Base-by-base conservation (phyloP, 2,113 vertebrate genomes). In the Pionites leucogaster region DNA sequence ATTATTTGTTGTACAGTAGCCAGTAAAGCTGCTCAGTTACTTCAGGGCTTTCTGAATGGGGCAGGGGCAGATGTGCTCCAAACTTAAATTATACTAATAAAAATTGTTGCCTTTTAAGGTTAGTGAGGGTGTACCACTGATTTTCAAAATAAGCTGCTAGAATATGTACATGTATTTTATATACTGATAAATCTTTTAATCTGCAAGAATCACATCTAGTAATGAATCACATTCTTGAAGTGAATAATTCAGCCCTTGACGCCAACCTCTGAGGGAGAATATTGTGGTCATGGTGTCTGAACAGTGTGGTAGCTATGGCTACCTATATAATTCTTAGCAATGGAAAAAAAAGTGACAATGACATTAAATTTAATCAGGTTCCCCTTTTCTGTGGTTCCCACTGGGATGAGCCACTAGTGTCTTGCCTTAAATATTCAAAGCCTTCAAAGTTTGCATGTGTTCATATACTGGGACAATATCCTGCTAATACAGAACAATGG, bases 291-390 rank as follows among this genome's bases (percentile, higher is more conserved):
- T 99, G 98, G 98, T 99, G 99, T 99, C 98, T 99, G 98, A 99
- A 97, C 98, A 97, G 95, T 96, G 98, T 97, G 97, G 99, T 99
- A 98, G 98, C 98, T 98, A 99, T 99, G 99, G 99, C 98, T 99
- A 99, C 99, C 98, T 98, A 98, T 99, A 99, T 99, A 99, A 99
- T 99, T 99, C 98, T 98, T 98, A 97, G 98, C 97, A 98, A 98
- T 98, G 96, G 96, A 97, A 98, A 98, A 99, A 99, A 99, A 99
- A 98, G 98, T 98, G 98, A 98, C 98, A 98, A 98, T 99, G 99
- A 99, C 99, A 99, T 98, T 98, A 98, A 99, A 99, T 99, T 99
- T 99, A 99, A 99, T 99, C 99, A 99, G 99, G 99, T 99, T 99
- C 98, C 97, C 98, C 98, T 99, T 99, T 99, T 98, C 98, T 98